A percentile compares a stretch with the other conserved stretches of the same genome.
These are phyloP conservation scores for Falco peregrinus DNA, from an alignment of 2,797 vertebrate species.

Conservation along the genomic window DNA sequence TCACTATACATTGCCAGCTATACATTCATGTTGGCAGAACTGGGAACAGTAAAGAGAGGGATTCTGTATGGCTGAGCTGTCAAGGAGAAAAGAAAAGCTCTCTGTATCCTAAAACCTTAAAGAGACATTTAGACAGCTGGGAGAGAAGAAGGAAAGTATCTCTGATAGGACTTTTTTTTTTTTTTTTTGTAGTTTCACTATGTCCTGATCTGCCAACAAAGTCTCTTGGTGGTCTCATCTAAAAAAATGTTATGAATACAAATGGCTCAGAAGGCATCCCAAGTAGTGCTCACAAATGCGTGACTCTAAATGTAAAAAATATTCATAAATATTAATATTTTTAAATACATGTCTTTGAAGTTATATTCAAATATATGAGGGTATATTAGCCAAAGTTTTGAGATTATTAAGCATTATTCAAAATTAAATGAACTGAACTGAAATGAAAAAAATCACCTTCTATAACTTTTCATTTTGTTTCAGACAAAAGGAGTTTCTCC, in stretches of 20 bases:
- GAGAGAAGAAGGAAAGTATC: not conserved
- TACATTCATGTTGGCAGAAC: not conserved
- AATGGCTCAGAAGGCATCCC: not conserved
- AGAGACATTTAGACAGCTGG: not conserved
- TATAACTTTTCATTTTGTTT: not conserved
- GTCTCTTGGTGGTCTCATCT: not conserved
- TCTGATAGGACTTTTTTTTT: not conserved
- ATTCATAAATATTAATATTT: not conserved
- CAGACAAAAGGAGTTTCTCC: not conserved
- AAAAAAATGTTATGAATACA: not conserved
- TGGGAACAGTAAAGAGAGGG: not conserved
- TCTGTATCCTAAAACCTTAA: not conserved
- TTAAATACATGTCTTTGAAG: not conserved
- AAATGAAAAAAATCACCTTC: not conserved
- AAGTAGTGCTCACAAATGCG: not conserved
- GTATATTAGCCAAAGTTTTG: not conserved
- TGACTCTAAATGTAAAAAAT: not conserved
- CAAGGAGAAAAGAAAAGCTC: not conserved
- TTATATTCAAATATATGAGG: not conserved
- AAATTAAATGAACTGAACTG: not conserved
- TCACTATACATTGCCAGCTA: not conserved
- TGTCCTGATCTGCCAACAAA: not conserved
- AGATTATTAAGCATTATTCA: not conserved
- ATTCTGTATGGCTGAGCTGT: not conserved
- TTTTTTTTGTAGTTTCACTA: no score